phyloP scores from a whole-genome alignment of 2,888 invertebrate species.

The Hypena proboscidalis region DNA sequence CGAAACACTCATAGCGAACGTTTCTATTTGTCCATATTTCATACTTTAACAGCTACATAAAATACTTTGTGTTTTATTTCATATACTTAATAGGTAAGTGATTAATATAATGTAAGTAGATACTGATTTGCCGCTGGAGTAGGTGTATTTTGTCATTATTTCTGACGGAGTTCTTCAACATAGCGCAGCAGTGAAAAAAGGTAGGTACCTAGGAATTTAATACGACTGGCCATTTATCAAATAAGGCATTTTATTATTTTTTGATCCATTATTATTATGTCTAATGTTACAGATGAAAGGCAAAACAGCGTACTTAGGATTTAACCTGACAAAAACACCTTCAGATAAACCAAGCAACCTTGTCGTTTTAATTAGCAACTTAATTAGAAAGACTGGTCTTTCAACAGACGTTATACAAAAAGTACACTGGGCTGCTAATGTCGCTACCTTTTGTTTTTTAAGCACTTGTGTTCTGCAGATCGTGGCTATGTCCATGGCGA shows the following conservation, averaged over 20 bases:
- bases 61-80: slow-evolving; percentile 7
- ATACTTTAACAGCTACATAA: slow-evolving; percentile 21
- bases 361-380: slow-evolving; percentile 19
- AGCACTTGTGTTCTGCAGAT: slow-evolving; percentile 51
- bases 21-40: neutral
- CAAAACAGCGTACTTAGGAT: neutral
- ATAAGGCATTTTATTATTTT: neutral
- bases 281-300: slow-evolving; percentile 1
- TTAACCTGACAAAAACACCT: neutral
- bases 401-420: slow-evolving; percentile 29
- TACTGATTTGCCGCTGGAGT: neutral
- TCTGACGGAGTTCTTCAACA: too few relatives aligned
- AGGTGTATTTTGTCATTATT: neutral
- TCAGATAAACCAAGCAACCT: slow-evolving; percentile 5
- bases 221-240: too few relatives aligned
- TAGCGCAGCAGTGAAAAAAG: too few relatives aligned
- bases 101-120: too few relatives aligned
- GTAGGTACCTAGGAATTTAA: too few relatives aligned
- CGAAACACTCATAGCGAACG: slow-evolving; percentile 34
- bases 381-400: slow-evolving; percentile 50
- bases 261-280: neutral
- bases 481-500: slow-evolving; percentile 49
- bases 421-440: slow-evolving; percentile 44
- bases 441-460: slow-evolving; percentile 51
- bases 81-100: slow-evolving; percentile 2